A percentile compares a stretch with the other conserved stretches of the same genome.
phyloP scores from a whole-genome alignment of 2,797 vertebrate species.

The Pyrocephalus nanus region DNA sequence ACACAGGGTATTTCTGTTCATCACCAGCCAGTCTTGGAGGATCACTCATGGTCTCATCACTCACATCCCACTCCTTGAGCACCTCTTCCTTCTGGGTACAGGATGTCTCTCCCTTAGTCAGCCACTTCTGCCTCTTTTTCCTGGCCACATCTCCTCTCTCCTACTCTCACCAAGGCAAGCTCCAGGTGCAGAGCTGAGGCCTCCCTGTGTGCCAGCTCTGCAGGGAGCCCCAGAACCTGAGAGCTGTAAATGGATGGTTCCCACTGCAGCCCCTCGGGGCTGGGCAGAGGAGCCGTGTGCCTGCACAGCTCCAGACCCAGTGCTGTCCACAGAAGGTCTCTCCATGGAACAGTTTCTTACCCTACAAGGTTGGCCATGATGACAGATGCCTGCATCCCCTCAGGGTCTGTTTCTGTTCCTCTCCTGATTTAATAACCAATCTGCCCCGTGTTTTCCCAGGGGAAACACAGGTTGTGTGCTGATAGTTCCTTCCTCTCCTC shows the following conservation, averaged over 20 bases:
- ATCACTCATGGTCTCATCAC: not conserved
- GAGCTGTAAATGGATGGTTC: not conserved
- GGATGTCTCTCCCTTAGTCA: not conserved
- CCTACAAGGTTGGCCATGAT: not conserved
- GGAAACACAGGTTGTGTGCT: not conserved
- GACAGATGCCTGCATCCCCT: slow-evolving; percentile 38
- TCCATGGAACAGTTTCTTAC: not conserved
- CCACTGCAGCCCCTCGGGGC: not conserved
- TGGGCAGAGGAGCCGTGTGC: not conserved
- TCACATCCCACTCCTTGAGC: not conserved
- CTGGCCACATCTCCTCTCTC: not conserved
- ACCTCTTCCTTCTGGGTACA: not conserved
- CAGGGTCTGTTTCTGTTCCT: not conserved
- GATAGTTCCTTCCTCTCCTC: not conserved
- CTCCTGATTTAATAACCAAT: slow-evolving; percentile 20
- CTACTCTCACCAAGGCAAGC: not conserved
- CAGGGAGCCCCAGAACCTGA: not conserved
- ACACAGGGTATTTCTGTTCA: not conserved
- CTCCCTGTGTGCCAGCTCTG: not conserved
- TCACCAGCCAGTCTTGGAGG: not conserved
- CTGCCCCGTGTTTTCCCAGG: not conserved
- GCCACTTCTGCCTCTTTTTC: not conserved
- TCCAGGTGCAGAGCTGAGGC: not conserved
- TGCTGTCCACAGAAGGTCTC: not conserved
- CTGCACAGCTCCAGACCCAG: not conserved